phyloP scores from a whole-genome alignment of 2,797 vertebrate species.

The Cottoperca gobio region DNA sequence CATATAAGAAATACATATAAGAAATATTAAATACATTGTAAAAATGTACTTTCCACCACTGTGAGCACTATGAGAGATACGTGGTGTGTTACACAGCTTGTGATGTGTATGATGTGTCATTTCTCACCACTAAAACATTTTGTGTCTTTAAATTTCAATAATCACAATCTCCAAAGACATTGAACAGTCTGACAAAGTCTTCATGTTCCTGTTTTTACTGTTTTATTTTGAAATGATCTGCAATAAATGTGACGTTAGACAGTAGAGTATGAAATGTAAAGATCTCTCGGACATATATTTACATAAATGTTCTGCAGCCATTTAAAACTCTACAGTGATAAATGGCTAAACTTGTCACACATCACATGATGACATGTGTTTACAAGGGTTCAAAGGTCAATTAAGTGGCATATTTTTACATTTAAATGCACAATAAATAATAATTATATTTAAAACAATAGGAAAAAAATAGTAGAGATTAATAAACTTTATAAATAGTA shows the following conservation, averaged over 20 bases:
- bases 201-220: neutral
- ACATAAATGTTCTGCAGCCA: neutral
- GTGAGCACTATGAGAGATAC: too few relatives aligned
- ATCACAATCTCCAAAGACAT: neutral
- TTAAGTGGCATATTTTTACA: too few relatives aligned
- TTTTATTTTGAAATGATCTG: too few relatives aligned
- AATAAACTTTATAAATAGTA: too few relatives aligned
- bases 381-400: neutral
- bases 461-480: too few relatives aligned
- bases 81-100: too few relatives aligned
- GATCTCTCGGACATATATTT: neutral
- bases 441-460: too few relatives aligned
- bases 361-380: neutral
- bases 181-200: neutral
- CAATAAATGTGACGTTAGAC: neutral
- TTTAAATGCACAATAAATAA: too few relatives aligned
- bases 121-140: neutral
- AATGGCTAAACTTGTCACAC: neutral
- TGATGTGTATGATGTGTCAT: too few relatives aligned
- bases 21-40: too few relatives aligned
- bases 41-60: too few relatives aligned
- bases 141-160: neutral
- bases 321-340: neutral
- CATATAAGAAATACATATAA: too few relatives aligned
- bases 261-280: neutral